These are phyloP conservation scores for Nothoprocta pentlandii DNA, from an alignment of 2,113 vertebrate genomes.

Conservation along the genomic window DNA sequence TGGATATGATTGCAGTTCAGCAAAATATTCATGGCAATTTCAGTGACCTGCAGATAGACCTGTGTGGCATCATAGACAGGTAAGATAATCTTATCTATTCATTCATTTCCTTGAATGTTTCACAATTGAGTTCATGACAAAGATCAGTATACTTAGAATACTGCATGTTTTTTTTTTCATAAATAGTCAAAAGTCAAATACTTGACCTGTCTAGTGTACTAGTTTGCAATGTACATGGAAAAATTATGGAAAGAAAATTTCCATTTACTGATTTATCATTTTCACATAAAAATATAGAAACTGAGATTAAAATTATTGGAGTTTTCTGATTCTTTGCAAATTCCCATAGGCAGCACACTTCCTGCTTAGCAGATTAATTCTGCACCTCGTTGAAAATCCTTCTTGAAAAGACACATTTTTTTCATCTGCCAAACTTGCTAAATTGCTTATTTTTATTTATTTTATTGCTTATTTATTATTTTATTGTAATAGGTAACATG, in stretches of 20 bases:
- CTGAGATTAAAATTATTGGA: background rate
- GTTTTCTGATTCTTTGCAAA: background rate
- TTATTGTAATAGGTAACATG: background rate
- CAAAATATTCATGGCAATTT: constrained; percentile 89
- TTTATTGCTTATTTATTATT: too few relatives aligned
- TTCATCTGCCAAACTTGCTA: background rate
- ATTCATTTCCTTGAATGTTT: background rate
- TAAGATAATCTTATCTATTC: constrained; percentile 57
- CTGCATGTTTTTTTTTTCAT: background rate
- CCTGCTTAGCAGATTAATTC: background rate
- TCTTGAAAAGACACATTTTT: background rate
- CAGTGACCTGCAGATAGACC: constrained; percentile 91
- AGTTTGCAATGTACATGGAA: background rate
- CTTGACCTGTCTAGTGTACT: too few relatives aligned
- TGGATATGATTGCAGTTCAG: constrained; percentile 91
- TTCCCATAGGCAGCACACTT: background rate
- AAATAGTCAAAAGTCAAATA: background rate
- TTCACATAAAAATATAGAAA: background rate
- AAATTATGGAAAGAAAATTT: background rate
- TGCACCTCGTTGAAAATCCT: background rate
- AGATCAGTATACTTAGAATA: background rate
- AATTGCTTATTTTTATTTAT: background rate
- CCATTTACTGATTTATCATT: background rate
- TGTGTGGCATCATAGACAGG: constrained; percentile 95
- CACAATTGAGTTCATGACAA: background rate